These are phyloP conservation scores for Menura novaehollandiae DNA, from an alignment of 2,113 vertebrate species.

Conservation along the genomic window DNA sequence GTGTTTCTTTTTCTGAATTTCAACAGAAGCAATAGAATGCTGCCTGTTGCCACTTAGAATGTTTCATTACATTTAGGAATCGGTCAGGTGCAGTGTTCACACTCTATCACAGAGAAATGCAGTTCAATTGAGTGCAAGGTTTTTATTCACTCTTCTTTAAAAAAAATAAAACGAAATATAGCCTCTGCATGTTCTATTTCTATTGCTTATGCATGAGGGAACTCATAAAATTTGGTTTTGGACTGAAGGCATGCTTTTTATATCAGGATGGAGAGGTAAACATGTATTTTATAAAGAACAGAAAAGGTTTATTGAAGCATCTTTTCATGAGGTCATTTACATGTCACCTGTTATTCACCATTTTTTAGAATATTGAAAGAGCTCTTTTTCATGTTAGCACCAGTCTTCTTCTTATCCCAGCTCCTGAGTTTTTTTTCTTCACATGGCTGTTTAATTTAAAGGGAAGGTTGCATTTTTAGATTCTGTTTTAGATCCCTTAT, in stretches of 20 bases:
- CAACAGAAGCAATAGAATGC: constrained; percentile 25
- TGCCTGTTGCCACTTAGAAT: not conserved
- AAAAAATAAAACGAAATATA: not conserved
- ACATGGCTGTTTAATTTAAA: not conserved
- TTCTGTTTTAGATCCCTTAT: not conserved
- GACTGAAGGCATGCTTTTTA: constrained; percentile 31
- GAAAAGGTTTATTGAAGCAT: constrained; percentile 28
- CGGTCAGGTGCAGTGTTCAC: constrained; percentile 39
- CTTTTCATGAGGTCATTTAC: constrained; percentile 27
- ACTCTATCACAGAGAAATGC: constrained; percentile 14
- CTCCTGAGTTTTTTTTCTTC: not conserved
- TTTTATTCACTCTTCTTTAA: constrained; percentile 9
- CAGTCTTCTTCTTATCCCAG: not conserved
- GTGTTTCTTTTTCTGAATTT: not conserved
- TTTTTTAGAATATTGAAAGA: not conserved
- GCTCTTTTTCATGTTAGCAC: not conserved
- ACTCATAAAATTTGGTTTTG: not conserved
- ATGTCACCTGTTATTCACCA: constrained; percentile 19
- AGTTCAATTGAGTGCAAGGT: constrained; percentile 21
- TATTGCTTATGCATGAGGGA: constrained; percentile 54
- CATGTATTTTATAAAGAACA: constrained; percentile 40
- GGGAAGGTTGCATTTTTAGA: not conserved
- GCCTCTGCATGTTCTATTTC: constrained; percentile 16
- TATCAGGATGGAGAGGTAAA: constrained; percentile 23
- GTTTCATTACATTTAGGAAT: constrained; percentile 35